Conservation (phyloP, 1,140 invertebrate genomes). For the Meteorus sp. region DNA sequence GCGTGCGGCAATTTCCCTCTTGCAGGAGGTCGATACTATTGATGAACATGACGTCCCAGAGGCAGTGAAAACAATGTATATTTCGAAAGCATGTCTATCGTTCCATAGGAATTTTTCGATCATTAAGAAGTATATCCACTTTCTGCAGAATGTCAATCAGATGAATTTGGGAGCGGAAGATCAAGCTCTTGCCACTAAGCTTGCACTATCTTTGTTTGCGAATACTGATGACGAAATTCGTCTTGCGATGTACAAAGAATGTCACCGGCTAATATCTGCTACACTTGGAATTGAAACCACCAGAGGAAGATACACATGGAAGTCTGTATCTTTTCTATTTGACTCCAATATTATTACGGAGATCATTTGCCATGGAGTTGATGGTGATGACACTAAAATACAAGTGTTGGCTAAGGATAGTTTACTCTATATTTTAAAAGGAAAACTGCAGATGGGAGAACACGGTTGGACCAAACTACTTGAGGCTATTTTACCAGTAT, state of each 20-base stretch:
- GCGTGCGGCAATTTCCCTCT: constrained; percentile 43
- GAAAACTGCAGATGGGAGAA: constrained; percentile 63
- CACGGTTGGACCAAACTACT: constrained; percentile 63
- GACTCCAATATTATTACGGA: constrained; percentile 63
- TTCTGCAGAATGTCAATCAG: constrained; percentile 1
- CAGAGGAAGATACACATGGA: constrained; percentile 43
- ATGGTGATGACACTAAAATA: constrained; percentile 58
- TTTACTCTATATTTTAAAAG: constrained; percentile 65
- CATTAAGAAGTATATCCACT: constrained; percentile 24
- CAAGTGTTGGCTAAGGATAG: constrained; percentile 63
- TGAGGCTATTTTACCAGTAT: constrained; percentile 60
- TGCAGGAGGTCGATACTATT: constrained; percentile 29
- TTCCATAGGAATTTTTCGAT: constrained; percentile 48
- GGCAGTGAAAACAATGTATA: constrained; percentile 39
- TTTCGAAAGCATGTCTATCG: constrained; percentile 41
- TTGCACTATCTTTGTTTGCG: constrained; percentile 43
- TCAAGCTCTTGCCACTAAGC: constrained; percentile 36
- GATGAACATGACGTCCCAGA: constrained; percentile 27
- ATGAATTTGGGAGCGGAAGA: constrained; percentile 37
- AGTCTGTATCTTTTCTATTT: constrained; percentile 59
- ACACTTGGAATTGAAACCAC: constrained; percentile 53
- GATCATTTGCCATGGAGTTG: constrained; percentile 65
- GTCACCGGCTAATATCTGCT: constrained; percentile 45
- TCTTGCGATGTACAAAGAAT: constrained; percentile 52
- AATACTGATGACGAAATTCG: constrained; percentile 47